Evolutionary conservation across 2,888 invertebrate species (phyloP).

Genomic region (Rhamnusium bicolor): DNA sequence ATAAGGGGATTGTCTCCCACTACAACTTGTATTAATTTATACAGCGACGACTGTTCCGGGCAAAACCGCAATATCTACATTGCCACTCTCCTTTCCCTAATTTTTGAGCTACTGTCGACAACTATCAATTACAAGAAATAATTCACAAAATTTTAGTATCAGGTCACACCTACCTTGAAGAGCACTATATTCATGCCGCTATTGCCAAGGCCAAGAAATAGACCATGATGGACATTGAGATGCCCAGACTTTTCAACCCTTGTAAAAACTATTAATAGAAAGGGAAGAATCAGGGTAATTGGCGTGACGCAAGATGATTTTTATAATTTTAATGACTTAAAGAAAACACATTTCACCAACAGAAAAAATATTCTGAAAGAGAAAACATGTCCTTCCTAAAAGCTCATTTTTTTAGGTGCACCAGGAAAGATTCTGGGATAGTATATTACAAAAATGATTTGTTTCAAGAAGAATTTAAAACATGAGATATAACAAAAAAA

Average conservation of each 20-base stretch:
- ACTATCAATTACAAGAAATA: slow-evolving; percentile 1
- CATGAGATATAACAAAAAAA: no score
- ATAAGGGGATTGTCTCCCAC: slow-evolving; percentile 5
- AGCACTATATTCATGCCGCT: not conserved
- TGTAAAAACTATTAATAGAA: not conserved
- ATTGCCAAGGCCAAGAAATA: slow-evolving; percentile 17
- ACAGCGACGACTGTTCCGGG: slow-evolving; percentile 30
- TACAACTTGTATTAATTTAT: slow-evolving; percentile 12
- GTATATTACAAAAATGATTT: not conserved
- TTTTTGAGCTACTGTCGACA: no score
- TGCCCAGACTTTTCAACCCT: slow-evolving; percentile 11
- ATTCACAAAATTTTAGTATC: slow-evolving; percentile 19
- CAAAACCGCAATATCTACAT: slow-evolving; percentile 29
- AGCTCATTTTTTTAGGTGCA: not conserved
- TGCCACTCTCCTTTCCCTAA: not conserved
- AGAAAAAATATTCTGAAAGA: not conserved
- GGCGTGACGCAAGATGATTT: slow-evolving; percentile 7
- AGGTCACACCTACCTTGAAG: slow-evolving; percentile 7
- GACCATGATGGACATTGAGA: slow-evolving; percentile 12
- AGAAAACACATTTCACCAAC: not conserved
- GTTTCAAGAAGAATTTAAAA: no score
- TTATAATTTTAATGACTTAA: slow-evolving; percentile 16
- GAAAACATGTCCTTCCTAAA: not conserved
- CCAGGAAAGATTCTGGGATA: not conserved
- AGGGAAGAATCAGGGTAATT: not conserved